Evolutionary conservation across 2,888 invertebrate genomes (phyloP), one percentile per base, ranked within the genome.

Genomic region (Tetragonula carbonaria): DNA sequence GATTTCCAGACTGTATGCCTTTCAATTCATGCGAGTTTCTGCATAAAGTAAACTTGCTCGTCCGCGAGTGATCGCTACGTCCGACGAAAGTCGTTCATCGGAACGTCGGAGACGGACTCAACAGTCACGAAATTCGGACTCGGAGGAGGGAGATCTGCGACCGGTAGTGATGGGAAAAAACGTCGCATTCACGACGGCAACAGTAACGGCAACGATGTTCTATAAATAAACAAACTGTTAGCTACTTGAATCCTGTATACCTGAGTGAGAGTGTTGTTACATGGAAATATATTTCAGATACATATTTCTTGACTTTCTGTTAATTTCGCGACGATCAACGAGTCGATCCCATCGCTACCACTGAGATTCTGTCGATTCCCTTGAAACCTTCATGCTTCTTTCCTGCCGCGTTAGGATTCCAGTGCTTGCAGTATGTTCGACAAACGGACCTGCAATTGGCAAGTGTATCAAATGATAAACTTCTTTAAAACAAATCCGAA

Each of bases 71-170:
- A 57, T 85, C 63, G 59, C 72, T 75, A 33, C 59, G 45, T 71
- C 59, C 33, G 66, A 70, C 33, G 71, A 33, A 33, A 38, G 28
- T 78, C 18, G 45, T 71, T 65, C 51, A n/a, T 72, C 45, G 28
- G 68, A 83, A 66, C 63, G 55, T 63, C 68, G 70, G 8, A 67
- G 75, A 67, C 65, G 21, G 63, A 45, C 65, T 66, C 70, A 76
- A 81, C 68, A 74, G 76, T 85, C 70, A 55, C 67, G 85, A 80
- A 72, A 76, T 84, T 80, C 53, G 18, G 75, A 53, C 55, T 70
- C 66, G 74, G 51, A 77, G 74, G 82, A 84, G 75, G 85, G 79
- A 87, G 79, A 75, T 81, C 73, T 76, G 74, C 63, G 62, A 51
- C 6, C 18, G 13, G 62, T 63, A 80, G 81, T 45, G 80, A 81